Percentiles rank a stretch among this genome's conserved stretches.
These are phyloP conservation scores for Argopecten irradians DNA, from an alignment of 1,140 invertebrate genomes.

Conservation along the genomic window DNA sequence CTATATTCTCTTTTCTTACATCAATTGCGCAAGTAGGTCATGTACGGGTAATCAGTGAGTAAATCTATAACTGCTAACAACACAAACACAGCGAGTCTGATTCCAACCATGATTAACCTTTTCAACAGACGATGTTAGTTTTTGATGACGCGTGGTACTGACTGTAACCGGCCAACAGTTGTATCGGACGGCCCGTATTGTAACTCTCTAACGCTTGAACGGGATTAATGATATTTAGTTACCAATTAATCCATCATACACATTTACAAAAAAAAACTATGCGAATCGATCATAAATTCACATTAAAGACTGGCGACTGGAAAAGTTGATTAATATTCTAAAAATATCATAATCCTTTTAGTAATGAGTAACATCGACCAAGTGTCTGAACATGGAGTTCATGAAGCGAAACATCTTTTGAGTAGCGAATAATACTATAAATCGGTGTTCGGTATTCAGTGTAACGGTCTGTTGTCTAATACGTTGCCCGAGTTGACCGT, in stretches of 20 bases:
- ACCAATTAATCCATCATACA: background rate
- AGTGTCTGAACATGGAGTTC: background rate
- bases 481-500: background rate
- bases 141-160: background rate
- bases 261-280: background rate
- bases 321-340: constrained; percentile 5
- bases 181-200: background rate
- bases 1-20: background rate
- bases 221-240: background rate
- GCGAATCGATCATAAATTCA: background rate
- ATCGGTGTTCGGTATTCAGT: background rate
- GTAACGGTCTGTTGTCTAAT: background rate
- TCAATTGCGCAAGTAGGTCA: background rate
- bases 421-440: background rate
- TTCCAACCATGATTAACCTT: background rate
- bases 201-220: background rate
- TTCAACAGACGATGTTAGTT: background rate
- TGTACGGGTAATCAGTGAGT: background rate
- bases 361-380: background rate
- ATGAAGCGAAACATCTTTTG: constrained; percentile 1
- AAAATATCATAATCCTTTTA: background rate
- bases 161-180: background rate
- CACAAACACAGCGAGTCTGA: background rate
- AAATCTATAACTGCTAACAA: background rate
- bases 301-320: background rate